Conservation (phyloP, 2,888 invertebrate species). For the Isoperla grammatica region DNA sequence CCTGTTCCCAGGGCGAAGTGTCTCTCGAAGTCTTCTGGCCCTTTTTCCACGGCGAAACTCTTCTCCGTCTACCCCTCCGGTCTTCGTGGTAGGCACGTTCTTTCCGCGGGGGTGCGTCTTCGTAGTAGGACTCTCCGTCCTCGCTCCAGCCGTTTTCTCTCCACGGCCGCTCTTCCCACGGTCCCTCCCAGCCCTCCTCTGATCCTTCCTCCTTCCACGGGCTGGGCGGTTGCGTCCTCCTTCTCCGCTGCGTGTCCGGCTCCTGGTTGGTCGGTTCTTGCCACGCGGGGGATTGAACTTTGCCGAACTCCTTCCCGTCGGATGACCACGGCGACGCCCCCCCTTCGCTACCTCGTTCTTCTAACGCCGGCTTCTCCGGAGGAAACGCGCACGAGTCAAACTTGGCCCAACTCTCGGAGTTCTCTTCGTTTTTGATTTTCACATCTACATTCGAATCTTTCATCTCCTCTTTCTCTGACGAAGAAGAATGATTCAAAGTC, state of each 20-base stretch:
- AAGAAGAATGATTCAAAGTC: not conserved
- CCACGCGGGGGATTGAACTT: constrained; percentile 47
- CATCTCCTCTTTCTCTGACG: not conserved
- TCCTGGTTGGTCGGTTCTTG: constrained; percentile 36
- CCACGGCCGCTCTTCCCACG: constrained; percentile 35
- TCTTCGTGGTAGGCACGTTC: constrained; percentile 31
- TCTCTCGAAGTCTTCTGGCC: constrained; percentile 62
- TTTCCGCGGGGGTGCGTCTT: constrained; percentile 30
- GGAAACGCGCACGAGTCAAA: constrained; percentile 45
- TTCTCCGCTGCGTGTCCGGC: constrained; percentile 41
- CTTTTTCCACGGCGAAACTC: constrained; percentile 39
- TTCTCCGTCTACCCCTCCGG: constrained; percentile 36
- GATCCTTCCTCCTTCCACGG: constrained; percentile 37
- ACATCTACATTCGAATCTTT: not conserved
- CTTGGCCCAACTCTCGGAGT: constrained; percentile 54
- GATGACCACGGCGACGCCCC: constrained; percentile 71
- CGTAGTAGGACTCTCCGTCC: constrained; percentile 38
- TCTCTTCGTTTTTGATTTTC: constrained; percentile 28
- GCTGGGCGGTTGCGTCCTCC: constrained; percentile 36
- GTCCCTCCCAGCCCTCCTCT: constrained; percentile 38
- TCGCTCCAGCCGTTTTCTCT: constrained; percentile 39
- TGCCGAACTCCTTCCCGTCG: constrained; percentile 60
- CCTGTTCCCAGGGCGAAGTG: constrained; percentile 76
- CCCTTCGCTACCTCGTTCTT: constrained; percentile 32
- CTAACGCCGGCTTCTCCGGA: constrained; percentile 39